These are phyloP conservation scores for Saccostrea glomerata DNA, from an alignment of 1,140 invertebrate genomes.

Conservation along the genomic window DNA sequence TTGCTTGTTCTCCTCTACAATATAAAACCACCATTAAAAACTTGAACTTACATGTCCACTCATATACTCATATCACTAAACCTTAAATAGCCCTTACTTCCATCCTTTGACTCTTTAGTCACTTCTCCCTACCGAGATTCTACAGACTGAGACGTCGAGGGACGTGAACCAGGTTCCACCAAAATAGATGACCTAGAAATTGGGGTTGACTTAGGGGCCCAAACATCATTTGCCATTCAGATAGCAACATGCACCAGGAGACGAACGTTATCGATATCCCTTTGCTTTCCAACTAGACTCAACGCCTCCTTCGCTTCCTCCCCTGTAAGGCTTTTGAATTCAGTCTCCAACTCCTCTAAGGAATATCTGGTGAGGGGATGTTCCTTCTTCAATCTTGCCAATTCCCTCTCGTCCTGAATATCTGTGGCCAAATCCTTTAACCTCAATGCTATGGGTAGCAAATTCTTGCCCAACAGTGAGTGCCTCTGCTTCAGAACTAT, in stretches of 20 bases:
- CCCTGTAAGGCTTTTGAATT: slow-evolving; percentile 36
- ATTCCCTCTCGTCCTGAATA: neutral
- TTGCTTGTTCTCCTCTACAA: too few species aligned
- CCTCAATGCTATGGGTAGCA: slow-evolving; percentile 1
- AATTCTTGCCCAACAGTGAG: slow-evolving; percentile 9
- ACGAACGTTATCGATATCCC: neutral
- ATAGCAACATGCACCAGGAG: slow-evolving; percentile 34
- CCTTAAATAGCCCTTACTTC: neutral
- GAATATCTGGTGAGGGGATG: slow-evolving; percentile 39
- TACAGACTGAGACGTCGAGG: neutral
- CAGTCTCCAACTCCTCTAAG: neutral
- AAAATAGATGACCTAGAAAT: neutral
- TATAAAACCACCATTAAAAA: too few species aligned
- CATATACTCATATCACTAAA: neutral
- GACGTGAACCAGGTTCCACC: neutral
- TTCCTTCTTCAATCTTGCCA: slow-evolving; percentile 34
- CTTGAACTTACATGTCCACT: neutral
- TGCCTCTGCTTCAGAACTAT: slow-evolving; percentile 44
- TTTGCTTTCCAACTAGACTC: neutral
- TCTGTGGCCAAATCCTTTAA: slow-evolving; percentile 37
- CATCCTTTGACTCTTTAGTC: slow-evolving; percentile 26
- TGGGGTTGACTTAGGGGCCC: slow-evolving; percentile 17
- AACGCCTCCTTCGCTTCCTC: neutral
- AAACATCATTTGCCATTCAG: slow-evolving; percentile 19
- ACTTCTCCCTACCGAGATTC: neutral